A percentile compares a stretch with the other conserved stretches of the same genome.
These are phyloP conservation scores for Pseudomugil gertrudae DNA, from an alignment of 2,797 vertebrate genomes.

Conservation along the genomic window DNA sequence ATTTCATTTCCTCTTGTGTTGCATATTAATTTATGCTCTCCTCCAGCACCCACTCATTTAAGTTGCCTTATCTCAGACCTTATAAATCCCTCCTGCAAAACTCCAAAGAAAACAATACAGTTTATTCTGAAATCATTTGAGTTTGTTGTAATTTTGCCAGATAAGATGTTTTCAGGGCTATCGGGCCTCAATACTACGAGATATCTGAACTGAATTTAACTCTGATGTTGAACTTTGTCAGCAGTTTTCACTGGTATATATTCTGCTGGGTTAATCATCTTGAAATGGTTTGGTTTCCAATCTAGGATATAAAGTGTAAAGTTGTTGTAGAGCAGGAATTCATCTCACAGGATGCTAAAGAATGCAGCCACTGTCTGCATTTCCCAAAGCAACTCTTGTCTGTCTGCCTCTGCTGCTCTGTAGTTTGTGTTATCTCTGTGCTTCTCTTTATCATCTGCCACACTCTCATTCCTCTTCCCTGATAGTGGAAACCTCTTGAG, in stretches of 20 bases:
- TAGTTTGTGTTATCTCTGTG: slow-evolving; percentile 14
- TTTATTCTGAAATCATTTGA: slow-evolving; percentile 3
- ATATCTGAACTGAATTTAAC: background rate
- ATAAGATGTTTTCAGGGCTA: background rate
- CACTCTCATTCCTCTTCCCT: slow-evolving; percentile 11
- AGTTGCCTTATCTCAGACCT: slow-evolving; percentile 40
- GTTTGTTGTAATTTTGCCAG: slow-evolving; percentile 4
- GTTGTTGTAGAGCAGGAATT: slow-evolving; percentile 4
- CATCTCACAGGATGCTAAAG: background rate
- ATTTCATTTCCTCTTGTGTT: slow-evolving; percentile 65
- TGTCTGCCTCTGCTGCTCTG: background rate
- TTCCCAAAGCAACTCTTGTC: slow-evolving; percentile 12
- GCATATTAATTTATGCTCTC: slow-evolving; percentile 46
- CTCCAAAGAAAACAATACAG: slow-evolving; percentile 15
- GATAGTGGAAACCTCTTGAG: slow-evolving; percentile 35
- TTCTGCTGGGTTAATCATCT: background rate
- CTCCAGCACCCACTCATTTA: slow-evolving; percentile 3
- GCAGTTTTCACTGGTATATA: too few relatives aligned
- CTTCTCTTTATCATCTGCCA: slow-evolving; percentile 18
- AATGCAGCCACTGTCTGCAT: slow-evolving; percentile 9
- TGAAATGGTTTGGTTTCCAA: rapidly evolving
- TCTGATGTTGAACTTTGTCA: background rate
- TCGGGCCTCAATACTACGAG: background rate
- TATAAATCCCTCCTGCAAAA: slow-evolving; percentile 18
- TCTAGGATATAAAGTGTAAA: background rate